Percentiles rank a stretch among this genome's conserved stretches.
Evolutionary conservation across 2,888 invertebrate species (phyloP).

Genomic region (Emmelina monodactyla): DNA sequence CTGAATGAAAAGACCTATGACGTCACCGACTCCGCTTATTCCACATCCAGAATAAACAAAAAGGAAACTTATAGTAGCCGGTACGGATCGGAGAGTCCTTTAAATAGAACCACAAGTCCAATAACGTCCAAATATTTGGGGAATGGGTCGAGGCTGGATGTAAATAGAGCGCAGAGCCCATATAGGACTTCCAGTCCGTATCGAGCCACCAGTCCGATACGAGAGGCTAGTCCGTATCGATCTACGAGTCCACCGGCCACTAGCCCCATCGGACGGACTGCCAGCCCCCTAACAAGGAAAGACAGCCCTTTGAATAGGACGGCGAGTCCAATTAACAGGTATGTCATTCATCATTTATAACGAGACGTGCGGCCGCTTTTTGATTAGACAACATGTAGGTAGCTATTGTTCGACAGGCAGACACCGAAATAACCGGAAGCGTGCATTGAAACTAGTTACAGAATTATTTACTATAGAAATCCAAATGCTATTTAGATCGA

Average conservation of each 20-base stretch:
- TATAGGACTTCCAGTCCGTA: slow-evolving; percentile 44
- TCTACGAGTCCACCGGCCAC: slow-evolving; percentile 56
- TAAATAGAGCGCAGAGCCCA: slow-evolving; percentile 53
- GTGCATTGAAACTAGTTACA: too few relatives aligned
- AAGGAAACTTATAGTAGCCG: slow-evolving; percentile 36
- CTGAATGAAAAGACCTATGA: slow-evolving; percentile 50
- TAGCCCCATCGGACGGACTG: slow-evolving; percentile 63
- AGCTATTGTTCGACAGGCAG: too few relatives aligned
- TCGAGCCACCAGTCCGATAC: slow-evolving; percentile 53
- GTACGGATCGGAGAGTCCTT: slow-evolving; percentile 53
- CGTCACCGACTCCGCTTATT: slow-evolving; percentile 51
- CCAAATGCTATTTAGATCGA: too few relatives aligned
- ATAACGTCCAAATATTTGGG: slow-evolving; percentile 64
- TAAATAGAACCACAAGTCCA: slow-evolving; percentile 53
- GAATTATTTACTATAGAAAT: too few relatives aligned
- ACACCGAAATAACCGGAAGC: too few relatives aligned
- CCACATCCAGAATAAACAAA: slow-evolving; percentile 43
- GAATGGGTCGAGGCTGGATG: slow-evolving; percentile 52
- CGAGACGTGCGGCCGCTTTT: too few relatives aligned
- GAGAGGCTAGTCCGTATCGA: slow-evolving; percentile 37
- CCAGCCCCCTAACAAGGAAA: slow-evolving; percentile 58
- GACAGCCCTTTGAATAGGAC: slow-evolving; percentile 66
- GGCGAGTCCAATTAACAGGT: slow-evolving; percentile 64
- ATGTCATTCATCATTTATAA: slow-evolving; percentile 13
- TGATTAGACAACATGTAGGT: too few relatives aligned